A percentile compares a stretch with the other conserved stretches of the same genome.
Evolutionary conservation across 2,888 invertebrate species (phyloP).

Genomic region (Drosophila picticornis): DNA sequence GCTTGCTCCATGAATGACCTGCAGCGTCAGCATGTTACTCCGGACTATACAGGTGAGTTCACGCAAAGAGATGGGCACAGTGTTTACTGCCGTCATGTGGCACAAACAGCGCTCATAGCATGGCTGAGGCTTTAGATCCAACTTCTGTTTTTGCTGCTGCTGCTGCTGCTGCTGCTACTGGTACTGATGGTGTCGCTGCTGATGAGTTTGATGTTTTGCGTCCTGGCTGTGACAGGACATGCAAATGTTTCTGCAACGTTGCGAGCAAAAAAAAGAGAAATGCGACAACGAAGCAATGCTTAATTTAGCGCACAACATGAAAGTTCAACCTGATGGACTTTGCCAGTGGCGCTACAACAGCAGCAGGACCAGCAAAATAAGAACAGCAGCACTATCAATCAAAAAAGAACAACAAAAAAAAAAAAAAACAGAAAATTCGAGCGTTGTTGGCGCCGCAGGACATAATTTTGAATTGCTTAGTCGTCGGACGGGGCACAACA

Average conservation of each 20-base stretch:
- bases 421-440: slow-evolving; percentile 16
- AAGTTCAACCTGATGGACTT: slow-evolving; percentile 46
- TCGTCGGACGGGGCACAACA: slow-evolving; percentile 25
- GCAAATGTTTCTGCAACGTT: slow-evolving; percentile 69
- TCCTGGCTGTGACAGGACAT: slow-evolving; percentile 78
- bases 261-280: slow-evolving; percentile 30
- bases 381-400: slow-evolving; percentile 10
- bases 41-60: slow-evolving; percentile 87
- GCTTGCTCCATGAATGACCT: slow-evolving; percentile 85
- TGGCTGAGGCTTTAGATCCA: slow-evolving; percentile 33
- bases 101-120: slow-evolving; percentile 54
- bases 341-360: slow-evolving; percentile 34
- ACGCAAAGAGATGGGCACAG: slow-evolving; percentile 45
- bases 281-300: slow-evolving; percentile 65
- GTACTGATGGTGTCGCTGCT: slow-evolving; percentile 62
- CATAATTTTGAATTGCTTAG: slow-evolving; percentile 73
- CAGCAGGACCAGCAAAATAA: slow-evolving; percentile 7
- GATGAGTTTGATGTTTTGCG: slow-evolving; percentile 79
- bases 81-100: slow-evolving; percentile 36
- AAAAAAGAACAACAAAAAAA: slow-evolving; percentile 23
- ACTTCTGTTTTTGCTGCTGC: slow-evolving; percentile 1
- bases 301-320: slow-evolving; percentile 80
- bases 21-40: slow-evolving; percentile 86
- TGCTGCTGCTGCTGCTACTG: slow-evolving; percentile 17
- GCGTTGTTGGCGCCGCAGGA: slow-evolving; percentile 66